These are phyloP conservation scores for Meteorus sp. DNA, from an alignment of 1,140 invertebrate species.

Conservation along the genomic window DNA sequence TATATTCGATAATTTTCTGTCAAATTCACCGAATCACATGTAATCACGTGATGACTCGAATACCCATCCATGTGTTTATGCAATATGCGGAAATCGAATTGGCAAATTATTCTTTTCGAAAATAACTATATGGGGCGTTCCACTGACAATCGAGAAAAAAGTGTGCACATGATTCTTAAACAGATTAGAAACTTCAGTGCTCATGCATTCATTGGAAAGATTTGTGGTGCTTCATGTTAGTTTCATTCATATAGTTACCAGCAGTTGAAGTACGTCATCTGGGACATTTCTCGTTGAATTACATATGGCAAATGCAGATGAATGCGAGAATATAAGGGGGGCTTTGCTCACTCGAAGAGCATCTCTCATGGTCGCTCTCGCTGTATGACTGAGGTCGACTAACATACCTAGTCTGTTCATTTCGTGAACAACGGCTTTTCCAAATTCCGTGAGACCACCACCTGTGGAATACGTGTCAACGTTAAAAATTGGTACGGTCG, in stretches of 20 bases:
- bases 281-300: slow-evolving; percentile 84
- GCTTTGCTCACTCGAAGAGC: slow-evolving; percentile 74
- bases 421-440: slow-evolving; percentile 75
- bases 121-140: too few species aligned
- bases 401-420: slow-evolving; percentile 89
- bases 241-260: slow-evolving; percentile 65
- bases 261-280: slow-evolving; percentile 75
- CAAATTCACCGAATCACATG: too few species aligned
- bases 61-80: too few species aligned
- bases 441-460: slow-evolving; percentile 51
- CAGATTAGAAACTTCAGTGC: too few species aligned
- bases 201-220: too few species aligned
- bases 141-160: too few species aligned
- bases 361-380: slow-evolving; percentile 76
- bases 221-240: too few species aligned
- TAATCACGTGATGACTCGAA: too few species aligned
- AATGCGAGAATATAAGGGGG: slow-evolving; percentile 89
- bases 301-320: slow-evolving; percentile 80
- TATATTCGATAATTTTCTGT: too few species aligned
- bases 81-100: too few species aligned
- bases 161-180: too few species aligned
- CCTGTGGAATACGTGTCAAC: slow-evolving; percentile 35
- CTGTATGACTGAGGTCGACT: slow-evolving; percentile 85
- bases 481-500: neutral
- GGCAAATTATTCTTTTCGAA: too few species aligned